A percentile compares a stretch with the other conserved stretches of the same genome.
These are phyloP conservation scores for Coleophora deauratella DNA, from an alignment of 2,888 invertebrate genomes.

Conservation along the genomic window DNA sequence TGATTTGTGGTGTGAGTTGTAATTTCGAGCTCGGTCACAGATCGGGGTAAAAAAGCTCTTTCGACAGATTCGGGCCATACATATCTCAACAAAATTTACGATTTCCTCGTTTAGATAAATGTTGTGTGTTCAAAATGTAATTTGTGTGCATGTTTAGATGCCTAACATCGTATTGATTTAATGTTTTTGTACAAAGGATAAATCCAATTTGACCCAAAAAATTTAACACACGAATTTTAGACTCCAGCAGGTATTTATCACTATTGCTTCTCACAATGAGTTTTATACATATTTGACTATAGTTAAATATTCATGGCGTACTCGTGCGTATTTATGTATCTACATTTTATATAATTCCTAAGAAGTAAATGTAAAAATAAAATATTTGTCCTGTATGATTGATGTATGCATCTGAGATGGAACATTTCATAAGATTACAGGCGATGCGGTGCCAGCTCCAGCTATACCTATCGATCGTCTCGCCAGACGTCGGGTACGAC, in stretches of 20 bases:
- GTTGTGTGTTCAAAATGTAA: constrained; percentile 13
- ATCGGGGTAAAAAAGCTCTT: constrained; percentile 4
- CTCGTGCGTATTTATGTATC: too few species aligned
- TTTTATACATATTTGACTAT: too few species aligned
- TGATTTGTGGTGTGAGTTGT: constrained; percentile 33
- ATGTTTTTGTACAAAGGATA: constrained; percentile 23
- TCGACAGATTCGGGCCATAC: too few species aligned
- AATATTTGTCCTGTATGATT: neutral
- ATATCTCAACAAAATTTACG: constrained; percentile 32
- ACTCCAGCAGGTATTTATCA: too few species aligned
- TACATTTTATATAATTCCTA: too few species aligned
- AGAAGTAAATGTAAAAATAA: neutral
- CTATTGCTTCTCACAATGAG: too few species aligned
- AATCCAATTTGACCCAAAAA: neutral
- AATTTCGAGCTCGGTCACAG: constrained; percentile 30
- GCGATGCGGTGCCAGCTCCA: too few species aligned
- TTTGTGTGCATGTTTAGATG: constrained; percentile 12
- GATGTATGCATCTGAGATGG: neutral
- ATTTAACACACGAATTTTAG: too few species aligned
- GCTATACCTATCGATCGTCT: constrained; percentile 48
- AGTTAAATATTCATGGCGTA: too few species aligned
- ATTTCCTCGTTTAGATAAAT: constrained; percentile 20
- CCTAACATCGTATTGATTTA: constrained; percentile 12
- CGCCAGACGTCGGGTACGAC: constrained; percentile 39
- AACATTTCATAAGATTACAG: too few species aligned